These are phyloP conservation scores for Oryctolagus cuniculus DNA, from an alignment of 2,113 vertebrate genomes.

Conservation along the genomic window DNA sequence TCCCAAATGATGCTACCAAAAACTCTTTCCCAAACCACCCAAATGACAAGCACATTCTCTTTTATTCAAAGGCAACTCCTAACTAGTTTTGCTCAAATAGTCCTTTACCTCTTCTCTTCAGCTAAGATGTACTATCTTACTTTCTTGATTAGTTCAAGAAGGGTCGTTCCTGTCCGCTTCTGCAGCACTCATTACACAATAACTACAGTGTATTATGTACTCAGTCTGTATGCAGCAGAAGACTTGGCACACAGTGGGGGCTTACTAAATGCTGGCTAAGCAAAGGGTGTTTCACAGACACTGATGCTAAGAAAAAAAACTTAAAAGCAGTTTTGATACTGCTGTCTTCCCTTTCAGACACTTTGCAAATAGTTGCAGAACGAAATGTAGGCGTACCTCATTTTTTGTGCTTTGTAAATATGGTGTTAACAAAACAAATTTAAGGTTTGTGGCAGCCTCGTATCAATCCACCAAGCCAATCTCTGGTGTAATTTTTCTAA, in stretches of 20 bases:
- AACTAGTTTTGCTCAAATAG: background rate
- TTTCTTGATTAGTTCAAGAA: background rate
- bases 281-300: background rate
- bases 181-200: background rate
- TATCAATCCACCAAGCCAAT: no score
- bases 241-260: background rate
- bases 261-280: constrained; percentile 17
- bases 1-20: background rate
- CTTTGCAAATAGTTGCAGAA: background rate
- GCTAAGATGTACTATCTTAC: background rate
- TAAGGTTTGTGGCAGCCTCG: no score
- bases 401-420: no score
- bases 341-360: background rate
- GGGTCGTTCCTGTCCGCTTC: background rate
- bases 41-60: background rate
- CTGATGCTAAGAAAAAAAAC: background rate
- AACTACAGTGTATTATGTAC: background rate
- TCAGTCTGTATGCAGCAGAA: background rate
- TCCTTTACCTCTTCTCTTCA: background rate
- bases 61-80: background rate
- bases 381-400: background rate
- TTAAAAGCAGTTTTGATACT: background rate
- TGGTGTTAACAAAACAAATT: no score
- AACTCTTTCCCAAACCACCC: background rate
- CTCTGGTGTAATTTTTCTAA: no score